A percentile compares a stretch with the other conserved stretches of the same genome.
Conservation (phyloP, 2,888 invertebrate genomes). For the Aleiodes leptofemur region DNA sequence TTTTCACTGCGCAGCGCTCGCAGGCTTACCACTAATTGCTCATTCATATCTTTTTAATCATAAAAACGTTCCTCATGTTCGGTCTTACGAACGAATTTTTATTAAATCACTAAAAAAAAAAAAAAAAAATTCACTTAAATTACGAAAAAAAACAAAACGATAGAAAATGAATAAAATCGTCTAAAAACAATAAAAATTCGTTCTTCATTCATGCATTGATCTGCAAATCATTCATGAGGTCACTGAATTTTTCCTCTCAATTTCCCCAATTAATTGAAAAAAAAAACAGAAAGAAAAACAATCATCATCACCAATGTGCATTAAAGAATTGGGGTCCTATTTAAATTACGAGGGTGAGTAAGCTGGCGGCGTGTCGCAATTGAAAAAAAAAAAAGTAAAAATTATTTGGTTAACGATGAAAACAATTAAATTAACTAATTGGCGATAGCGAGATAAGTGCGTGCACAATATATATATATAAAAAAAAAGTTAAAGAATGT, state of each 20-base stretch:
- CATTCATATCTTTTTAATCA: conserved; percentile 65
- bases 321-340: conserved; percentile 65
- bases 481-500: conserved; percentile 1
- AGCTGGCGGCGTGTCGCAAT: conserved; percentile 72
- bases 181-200: conserved; percentile 23
- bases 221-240: conserved; percentile 65
- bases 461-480: conserved; percentile 37
- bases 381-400: conserved; percentile 35
- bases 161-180: not conserved
- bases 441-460: conserved; percentile 44
- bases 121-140: not conserved
- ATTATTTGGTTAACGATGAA: conserved; percentile 33
- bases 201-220: conserved; percentile 50
- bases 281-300: conserved; percentile 32
- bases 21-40: conserved; percentile 75
- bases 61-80: conserved; percentile 59
- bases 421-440: conserved; percentile 48
- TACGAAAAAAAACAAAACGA: not conserved
- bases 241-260: conserved; percentile 68
- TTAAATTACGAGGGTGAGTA: conserved; percentile 70
- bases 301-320: conserved; percentile 53
- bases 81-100: conserved; percentile 62
- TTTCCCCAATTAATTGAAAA: conserved; percentile 61
- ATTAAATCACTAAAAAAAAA: conserved; percentile 1
- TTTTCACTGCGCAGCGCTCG: conserved; percentile 72